Percentiles rank a stretch among this genome's conserved stretches.
Evolutionary conservation across 2,888 invertebrate genomes (phyloP).

Genomic region (Sarcophaga caerulescens): DNA sequence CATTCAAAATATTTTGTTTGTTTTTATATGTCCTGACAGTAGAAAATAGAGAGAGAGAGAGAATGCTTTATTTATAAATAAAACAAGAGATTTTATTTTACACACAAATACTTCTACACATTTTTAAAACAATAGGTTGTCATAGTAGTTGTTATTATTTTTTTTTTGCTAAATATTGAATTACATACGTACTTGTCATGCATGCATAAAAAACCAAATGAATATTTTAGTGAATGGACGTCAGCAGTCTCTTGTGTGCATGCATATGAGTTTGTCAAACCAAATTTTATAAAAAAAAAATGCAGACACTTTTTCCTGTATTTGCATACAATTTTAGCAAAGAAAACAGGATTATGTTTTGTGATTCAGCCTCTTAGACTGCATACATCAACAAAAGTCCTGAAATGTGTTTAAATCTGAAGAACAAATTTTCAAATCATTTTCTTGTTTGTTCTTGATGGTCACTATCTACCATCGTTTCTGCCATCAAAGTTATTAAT

Average conservation of each 20-base stretch:
- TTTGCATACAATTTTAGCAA: too few species aligned
- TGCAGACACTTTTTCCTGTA: too few species aligned
- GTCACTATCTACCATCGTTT: background rate
- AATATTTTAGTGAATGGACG: too few species aligned
- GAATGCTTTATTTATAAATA: background rate
- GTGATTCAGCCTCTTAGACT: conserved; percentile 6
- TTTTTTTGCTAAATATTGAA: conserved; percentile 36
- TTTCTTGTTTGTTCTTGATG: too few species aligned
- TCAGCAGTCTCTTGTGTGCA: conserved; percentile 13
- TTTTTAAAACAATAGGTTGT: background rate
- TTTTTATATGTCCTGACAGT: background rate
- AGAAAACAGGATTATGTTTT: background rate
- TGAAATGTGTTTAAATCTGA: conserved; percentile 26
- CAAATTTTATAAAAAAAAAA: too few species aligned
- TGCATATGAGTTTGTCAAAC: conserved; percentile 35
- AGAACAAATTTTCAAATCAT: background rate
- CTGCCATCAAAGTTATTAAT: too few species aligned
- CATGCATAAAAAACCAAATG: too few species aligned
- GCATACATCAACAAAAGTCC: background rate
- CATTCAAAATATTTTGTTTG: background rate
- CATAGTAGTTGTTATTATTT: background rate
- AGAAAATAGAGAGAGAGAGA: too few species aligned
- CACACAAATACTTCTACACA: too few species aligned
- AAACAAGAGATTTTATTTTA: conserved; percentile 16
- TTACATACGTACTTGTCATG: too few species aligned